phyloP scores from a whole-genome alignment of 2,888 invertebrate species.

The Aquatica leii region DNA sequence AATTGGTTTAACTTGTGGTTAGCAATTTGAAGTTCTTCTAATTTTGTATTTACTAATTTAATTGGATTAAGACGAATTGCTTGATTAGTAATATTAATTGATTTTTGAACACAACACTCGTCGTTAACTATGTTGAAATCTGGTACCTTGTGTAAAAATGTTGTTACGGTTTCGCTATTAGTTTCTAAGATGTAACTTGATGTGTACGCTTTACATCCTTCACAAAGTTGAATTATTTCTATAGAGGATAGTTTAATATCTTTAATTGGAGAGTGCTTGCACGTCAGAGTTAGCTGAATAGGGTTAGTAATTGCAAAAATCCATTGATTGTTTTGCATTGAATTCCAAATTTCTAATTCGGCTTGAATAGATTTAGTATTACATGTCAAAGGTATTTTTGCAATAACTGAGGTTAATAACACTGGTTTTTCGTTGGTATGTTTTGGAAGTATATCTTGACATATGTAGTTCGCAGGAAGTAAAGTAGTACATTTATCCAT shows the following conservation, averaged over 20 bases:
- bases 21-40: background rate
- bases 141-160: background rate
- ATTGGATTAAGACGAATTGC: background rate
- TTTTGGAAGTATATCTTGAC: background rate
- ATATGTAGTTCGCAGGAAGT: background rate
- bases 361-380: background rate
- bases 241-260: background rate
- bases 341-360: background rate
- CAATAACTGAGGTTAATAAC: background rate
- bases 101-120: background rate
- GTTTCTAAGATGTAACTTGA: background rate
- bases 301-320: background rate
- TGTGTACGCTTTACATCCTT: background rate
- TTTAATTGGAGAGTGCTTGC: background rate
- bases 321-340: background rate
- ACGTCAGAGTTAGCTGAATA: background rate
- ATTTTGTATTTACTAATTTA: background rate
- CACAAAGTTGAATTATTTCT: background rate
- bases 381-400: background rate
- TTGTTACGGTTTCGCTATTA: background rate
- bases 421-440: slow-evolving; percentile 2
- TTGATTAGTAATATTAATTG: background rate
- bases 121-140: background rate
- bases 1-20: slow-evolving; percentile 1
- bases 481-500: background rate